These are phyloP conservation scores for pig (Sus scrofa) DNA, from an alignment of 2,113 vertebrate species.

Conservation along the genomic window DNA sequence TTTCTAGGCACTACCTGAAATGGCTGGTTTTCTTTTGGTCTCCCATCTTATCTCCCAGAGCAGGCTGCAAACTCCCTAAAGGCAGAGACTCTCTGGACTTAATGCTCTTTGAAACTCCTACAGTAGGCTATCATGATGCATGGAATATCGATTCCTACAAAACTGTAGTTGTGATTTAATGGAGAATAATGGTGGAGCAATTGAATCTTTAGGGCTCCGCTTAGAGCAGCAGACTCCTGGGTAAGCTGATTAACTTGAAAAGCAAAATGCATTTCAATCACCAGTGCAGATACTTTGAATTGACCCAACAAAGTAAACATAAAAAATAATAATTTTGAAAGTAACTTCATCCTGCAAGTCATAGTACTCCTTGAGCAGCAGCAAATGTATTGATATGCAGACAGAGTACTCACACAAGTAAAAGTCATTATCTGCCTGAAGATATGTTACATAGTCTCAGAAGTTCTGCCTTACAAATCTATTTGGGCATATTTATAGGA, in stretches of 20 bases:
- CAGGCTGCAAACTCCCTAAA: neutral
- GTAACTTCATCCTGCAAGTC: slow-evolving; percentile 6
- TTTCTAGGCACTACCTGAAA: neutral
- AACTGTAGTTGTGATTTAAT: neutral
- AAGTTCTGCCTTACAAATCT: neutral
- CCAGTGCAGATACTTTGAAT: neutral
- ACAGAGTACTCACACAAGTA: neutral
- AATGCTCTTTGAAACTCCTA: neutral
- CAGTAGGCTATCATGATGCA: neutral
- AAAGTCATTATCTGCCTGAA: neutral
- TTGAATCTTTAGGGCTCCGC: neutral
- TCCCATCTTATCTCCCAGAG: neutral
- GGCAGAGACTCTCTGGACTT: neutral
- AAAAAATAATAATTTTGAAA: neutral
- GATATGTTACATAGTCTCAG: neutral
- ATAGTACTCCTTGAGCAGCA: neutral
- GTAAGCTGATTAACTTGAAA: slow-evolving; percentile 30
- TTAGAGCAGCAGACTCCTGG: neutral
- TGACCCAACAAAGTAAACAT: neutral
- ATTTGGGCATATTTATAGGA: neutral
- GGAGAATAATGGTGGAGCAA: neutral
- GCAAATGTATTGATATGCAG: neutral
- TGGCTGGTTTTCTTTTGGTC: neutral
- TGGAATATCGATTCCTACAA: neutral
- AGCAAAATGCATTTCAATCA: slow-evolving; percentile 31